Evolutionary conservation across 2,797 vertebrate species (phyloP).

Genomic region (Gymnodraco acuticeps): DNA sequence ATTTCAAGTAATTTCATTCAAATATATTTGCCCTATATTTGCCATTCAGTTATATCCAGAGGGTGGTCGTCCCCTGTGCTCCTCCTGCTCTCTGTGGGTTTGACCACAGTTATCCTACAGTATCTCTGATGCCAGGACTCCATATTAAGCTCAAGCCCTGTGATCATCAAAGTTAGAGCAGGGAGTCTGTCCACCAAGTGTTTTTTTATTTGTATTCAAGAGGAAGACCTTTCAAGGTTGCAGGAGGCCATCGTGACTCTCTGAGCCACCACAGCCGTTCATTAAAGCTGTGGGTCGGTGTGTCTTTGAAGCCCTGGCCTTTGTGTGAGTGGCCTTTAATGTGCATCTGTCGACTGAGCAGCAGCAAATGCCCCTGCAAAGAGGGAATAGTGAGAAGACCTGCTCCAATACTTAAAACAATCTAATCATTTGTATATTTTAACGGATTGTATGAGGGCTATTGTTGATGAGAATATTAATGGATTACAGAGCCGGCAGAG

Average conservation of each 20-base stretch:
- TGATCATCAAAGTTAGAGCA: conserved; percentile 69
- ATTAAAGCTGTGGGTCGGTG: conserved; percentile 67
- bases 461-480: too few relatives aligned
- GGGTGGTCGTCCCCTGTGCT: background rate
- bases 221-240: conserved; percentile 67
- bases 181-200: conserved; percentile 23
- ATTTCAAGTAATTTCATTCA: background rate
- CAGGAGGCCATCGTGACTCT: conserved; percentile 54
- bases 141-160: conserved; percentile 11
- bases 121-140: background rate
- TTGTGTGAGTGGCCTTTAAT: conserved; percentile 70
- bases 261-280: conserved; percentile 71
- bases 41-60: background rate
- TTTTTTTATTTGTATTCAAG: conserved; percentile 45
- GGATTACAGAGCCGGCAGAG: too few relatives aligned
- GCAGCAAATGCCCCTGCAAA: conserved; percentile 1
- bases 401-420: background rate
- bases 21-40: background rate
- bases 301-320: conserved; percentile 81
- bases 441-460: too few relatives aligned
- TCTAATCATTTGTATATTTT: too few relatives aligned
- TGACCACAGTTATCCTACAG: background rate
- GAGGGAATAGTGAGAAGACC: conserved; percentile 6
- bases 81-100: background rate
- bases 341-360: conserved; percentile 60